Conservation (phyloP, 2,888 invertebrate genomes). For the Dione juno region DNA sequence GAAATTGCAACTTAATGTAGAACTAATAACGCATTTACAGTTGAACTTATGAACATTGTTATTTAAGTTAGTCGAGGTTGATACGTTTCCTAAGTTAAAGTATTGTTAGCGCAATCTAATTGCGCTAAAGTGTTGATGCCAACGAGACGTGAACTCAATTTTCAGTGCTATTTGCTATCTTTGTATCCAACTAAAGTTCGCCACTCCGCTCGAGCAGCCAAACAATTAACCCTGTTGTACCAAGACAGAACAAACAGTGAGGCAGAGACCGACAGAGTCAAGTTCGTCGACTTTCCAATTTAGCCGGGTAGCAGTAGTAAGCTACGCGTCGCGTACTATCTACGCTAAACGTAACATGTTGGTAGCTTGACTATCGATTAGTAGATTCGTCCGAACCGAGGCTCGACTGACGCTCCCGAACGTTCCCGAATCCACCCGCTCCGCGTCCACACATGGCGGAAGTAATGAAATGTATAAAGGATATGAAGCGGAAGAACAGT, state of each 20-base stretch:
- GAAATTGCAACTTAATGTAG: not conserved
- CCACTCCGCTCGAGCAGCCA: conserved; percentile 50
- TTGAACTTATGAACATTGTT: conserved; percentile 26
- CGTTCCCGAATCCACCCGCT: conserved; percentile 59
- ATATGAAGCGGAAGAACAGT: conserved; percentile 83
- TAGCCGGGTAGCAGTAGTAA: conserved; percentile 62
- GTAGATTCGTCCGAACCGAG: conserved; percentile 60
- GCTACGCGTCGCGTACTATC: conserved; percentile 73
- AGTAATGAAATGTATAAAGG: conserved; percentile 82
- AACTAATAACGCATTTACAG: conserved; percentile 3
- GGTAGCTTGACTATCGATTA: conserved; percentile 76
- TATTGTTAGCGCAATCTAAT: conserved; percentile 45
- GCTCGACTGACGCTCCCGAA: conserved; percentile 60
- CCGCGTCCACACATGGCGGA: conserved; percentile 76
- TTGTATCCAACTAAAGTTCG: conserved; percentile 51
- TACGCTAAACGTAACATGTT: conserved; percentile 55
- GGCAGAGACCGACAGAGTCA: conserved; percentile 52
- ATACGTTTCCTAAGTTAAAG: conserved; percentile 37
- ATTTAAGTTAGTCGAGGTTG: conserved; percentile 26
- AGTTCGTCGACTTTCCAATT: conserved; percentile 62
- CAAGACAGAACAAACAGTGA: conserved; percentile 50
- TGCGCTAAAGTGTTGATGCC: conserved; percentile 38
- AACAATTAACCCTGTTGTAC: conserved; percentile 53
- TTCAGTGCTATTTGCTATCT: conserved; percentile 49
- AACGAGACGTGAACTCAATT: conserved; percentile 50